Base-by-base conservation (phyloP, 2,797 vertebrate species). In the Aphelocoma californica region DNA sequence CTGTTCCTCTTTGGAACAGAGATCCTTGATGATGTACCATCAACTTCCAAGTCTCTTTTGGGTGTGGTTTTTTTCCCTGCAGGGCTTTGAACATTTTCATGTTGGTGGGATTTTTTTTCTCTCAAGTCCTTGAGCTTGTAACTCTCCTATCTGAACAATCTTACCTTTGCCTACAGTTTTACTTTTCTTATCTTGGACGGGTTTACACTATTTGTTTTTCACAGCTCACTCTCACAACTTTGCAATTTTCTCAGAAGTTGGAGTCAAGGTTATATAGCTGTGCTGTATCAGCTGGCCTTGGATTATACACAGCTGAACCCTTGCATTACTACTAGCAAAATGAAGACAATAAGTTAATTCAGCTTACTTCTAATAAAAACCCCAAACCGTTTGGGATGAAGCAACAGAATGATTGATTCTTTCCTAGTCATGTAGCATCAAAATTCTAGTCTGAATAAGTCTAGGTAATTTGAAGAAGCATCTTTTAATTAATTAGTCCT, bases 231-330 rank as follows among this genome's bases (percentile, higher is more conserved):
- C 72, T 81, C 77, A 79, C 53, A 86, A 36, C 1, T 79, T 78
- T 38, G 50, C 45, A 53, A 57, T 86, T 94, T 94, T 88, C 58
- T 94, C 62, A 54, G 53, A 79, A 57, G 28, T 2, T n/a, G 70
- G 38, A 79, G 50, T 79, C 70, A 86, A 92, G 70, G 91, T 94
- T 75, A 66, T 25, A 51, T n/a, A 93, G 66, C 75, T 87, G 60
- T 73, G 64, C 56, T 75, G 8, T 70, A 57, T 93, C 56, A 73
- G 17, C 48, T 90, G 91, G n/a, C 75, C 65, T 93, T 88, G 69
- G 31, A 47, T 61, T 61, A 81, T 45, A 58, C n/a, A 23, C 10
- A 81, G 60, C 48, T 89, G 79, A 89, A 89, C 32, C 29, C 14
- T 48, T 44, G 64, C 71, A 70, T 51, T 64, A 25, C 26, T 60